These are phyloP conservation scores for Mionectes macconnelli DNA, from an alignment of 2,113 vertebrate species.

Conservation along the genomic window DNA sequence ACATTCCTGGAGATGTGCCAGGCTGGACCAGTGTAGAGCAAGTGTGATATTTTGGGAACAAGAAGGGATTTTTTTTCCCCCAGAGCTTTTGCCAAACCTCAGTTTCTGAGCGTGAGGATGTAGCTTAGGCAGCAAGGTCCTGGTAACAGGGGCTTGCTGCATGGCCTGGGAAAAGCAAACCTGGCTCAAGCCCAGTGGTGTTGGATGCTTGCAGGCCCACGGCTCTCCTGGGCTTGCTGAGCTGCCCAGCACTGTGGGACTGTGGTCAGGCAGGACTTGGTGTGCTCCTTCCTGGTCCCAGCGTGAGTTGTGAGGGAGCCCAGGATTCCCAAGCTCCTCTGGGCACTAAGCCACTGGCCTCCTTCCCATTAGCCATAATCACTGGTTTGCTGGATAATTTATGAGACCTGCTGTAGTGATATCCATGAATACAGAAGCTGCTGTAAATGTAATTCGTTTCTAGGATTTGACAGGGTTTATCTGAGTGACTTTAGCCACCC, in stretches of 20 bases:
- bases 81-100: neutral
- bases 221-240: neutral
- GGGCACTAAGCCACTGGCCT: slow-evolving; percentile 48
- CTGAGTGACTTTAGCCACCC: neutral
- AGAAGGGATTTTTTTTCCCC: neutral
- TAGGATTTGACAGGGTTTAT: neutral
- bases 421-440: neutral
- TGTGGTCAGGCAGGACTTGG: neutral
- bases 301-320: neutral
- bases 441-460: slow-evolving; percentile 10
- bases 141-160: neutral
- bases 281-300: neutral
- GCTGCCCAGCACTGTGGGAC: neutral
- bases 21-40: neutral
- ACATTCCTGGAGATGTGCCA: neutral
- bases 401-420: slow-evolving; percentile 26
- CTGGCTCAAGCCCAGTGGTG: neutral
- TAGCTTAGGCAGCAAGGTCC: neutral
- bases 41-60: neutral
- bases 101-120: neutral
- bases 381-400: slow-evolving; percentile 40
- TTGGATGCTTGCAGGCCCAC: neutral
- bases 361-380: slow-evolving; percentile 39
- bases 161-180: neutral
- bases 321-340: slow-evolving; percentile 15